Percentiles rank a stretch among this genome's conserved stretches.
Evolutionary conservation across 2,797 vertebrate species (phyloP).

Genomic region (Adelosebastes latens): DNA sequence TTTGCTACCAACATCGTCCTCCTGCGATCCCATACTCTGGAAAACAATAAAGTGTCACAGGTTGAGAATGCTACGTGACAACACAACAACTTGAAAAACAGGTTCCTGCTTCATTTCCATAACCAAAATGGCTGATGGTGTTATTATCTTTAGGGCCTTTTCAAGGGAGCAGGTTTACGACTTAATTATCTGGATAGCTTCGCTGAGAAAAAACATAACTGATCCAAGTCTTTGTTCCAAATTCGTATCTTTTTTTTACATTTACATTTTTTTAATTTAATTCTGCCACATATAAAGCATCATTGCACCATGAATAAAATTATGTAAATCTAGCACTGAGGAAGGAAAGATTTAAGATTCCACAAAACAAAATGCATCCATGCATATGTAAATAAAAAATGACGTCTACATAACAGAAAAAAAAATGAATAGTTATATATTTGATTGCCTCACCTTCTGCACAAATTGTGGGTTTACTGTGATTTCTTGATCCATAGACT

Average conservation of each 20-base stretch:
- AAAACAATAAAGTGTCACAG: background rate
- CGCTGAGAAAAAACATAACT: background rate
- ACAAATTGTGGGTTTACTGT: conserved; percentile 99
- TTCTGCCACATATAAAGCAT: background rate
- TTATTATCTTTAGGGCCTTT: background rate
- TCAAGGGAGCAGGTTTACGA: background rate
- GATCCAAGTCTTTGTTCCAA: no score
- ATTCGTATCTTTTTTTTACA: background rate
- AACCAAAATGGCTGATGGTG: background rate
- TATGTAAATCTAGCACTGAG: background rate
- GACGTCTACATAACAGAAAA: background rate
- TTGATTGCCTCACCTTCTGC: conserved; percentile 90
- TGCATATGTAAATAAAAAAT: background rate
- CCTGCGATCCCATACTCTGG: conserved; percentile 99
- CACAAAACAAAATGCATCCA: background rate
- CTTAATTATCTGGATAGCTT: background rate
- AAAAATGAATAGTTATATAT: background rate
- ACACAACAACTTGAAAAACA: background rate
- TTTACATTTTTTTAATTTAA: background rate
- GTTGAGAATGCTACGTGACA: background rate
- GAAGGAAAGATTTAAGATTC: background rate
- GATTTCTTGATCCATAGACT: conserved; percentile 99
- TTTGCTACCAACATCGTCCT: conserved; percentile 99
- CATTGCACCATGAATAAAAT: background rate
- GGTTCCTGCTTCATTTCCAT: background rate